Base-by-base conservation (phyloP, 2,797 vertebrate species). In the Tenualosa ilisha region DNA sequence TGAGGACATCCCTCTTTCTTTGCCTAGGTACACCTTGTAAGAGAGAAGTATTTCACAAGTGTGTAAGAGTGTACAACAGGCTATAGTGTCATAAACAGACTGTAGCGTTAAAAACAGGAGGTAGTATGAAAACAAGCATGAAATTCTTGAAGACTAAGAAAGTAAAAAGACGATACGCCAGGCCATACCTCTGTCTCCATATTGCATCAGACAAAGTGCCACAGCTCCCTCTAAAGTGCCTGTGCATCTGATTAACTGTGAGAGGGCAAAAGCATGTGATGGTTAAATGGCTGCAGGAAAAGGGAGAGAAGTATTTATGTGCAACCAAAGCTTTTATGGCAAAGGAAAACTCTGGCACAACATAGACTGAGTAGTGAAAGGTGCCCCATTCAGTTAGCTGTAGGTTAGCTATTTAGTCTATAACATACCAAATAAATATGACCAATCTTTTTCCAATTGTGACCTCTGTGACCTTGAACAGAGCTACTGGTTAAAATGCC, bases 191-290 rank as follows among this genome's bases (percentile, higher is more conserved):
- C 95, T 92, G 11, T 98, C 93, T 46, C 84, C 93, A 88, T 92
- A 94, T 85, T 86, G 89, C 87, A 95, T 88, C 90, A 97, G 91
- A 86, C 94, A 97, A 83, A 92, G 90, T 90, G 96, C 95, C 85
- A 97, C 88, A 85, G 97, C 97, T 82, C 96, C 97, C 82, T 98
- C 97, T 92, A 97, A 89, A 22, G 98, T 97, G 87, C 86, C 91
- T 3, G 97, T 94, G 65, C 94, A 95, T 26, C 91, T 88, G 90
- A 96, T 90, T 54, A 97, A 92, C 98, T 99, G 91, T 86, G 40
- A 24, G 37, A 88, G 11, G 1, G 20, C 6, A 51, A 53, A 37
- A 40, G 6, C n/a, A 63, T 6, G 59, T 24, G 17, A 56, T 20
- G 17, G 59, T 63, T 63, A 63, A n/a, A 63, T 9, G 6, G n/a